Evolutionary conservation across 2,888 invertebrate species (phyloP).

Genomic region (Drosophila meridiana): DNA sequence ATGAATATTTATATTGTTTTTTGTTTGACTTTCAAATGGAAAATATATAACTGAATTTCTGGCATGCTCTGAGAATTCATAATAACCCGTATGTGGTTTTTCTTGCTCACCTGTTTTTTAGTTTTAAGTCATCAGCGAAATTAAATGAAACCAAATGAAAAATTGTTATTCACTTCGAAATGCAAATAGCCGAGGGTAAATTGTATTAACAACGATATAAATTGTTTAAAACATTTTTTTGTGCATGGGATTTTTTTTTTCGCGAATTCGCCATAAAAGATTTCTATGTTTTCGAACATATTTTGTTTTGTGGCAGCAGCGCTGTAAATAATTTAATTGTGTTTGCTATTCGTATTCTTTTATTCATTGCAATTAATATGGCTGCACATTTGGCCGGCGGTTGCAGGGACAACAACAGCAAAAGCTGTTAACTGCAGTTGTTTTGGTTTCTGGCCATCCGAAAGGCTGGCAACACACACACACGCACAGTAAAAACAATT

Average conservation of each 20-base stretch:
- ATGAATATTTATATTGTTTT: constrained; percentile 12
- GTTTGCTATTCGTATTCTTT: background rate
- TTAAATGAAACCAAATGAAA: constrained; percentile 1
- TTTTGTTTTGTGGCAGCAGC: constrained; percentile 4
- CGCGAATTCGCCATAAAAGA: background rate
- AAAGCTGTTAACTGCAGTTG: constrained; percentile 26
- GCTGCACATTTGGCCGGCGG: constrained; percentile 9
- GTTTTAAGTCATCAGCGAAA: background rate
- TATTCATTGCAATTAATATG: constrained; percentile 31
- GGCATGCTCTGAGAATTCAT: background rate
- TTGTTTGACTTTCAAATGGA: background rate
- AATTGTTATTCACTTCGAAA: background rate
- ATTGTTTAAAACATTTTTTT: background rate
- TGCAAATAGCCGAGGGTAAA: constrained; percentile 4
- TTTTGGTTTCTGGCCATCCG: constrained; percentile 26
- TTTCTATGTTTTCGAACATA: background rate
- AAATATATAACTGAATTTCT: constrained; percentile 7
- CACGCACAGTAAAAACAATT: constrained; percentile 25
- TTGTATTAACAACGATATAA: constrained; percentile 1
- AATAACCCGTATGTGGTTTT: background rate
- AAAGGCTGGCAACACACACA: constrained; percentile 2
- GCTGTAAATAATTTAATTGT: constrained; percentile 25
- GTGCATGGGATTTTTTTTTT: background rate
- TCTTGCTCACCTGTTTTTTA: too few species aligned
- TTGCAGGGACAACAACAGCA: constrained; percentile 5